Evolutionary conservation across 1,140 invertebrate genomes (phyloP).

Genomic region (Cydia pomonella): DNA sequence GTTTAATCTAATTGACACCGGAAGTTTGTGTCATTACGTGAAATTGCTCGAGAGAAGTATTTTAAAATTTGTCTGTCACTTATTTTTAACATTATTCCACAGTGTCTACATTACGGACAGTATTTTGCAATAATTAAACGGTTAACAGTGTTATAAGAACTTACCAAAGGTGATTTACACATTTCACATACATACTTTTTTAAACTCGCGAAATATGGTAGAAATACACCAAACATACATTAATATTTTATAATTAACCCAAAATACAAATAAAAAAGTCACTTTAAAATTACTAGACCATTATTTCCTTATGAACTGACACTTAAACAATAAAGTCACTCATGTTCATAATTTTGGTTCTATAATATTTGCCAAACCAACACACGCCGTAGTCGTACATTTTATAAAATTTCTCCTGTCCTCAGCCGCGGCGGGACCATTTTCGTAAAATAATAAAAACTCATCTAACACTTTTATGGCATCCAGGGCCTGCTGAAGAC

Average conservation of each 20-base stretch:
- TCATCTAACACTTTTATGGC: not conserved
- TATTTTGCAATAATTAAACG: not conserved
- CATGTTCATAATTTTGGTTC: no score
- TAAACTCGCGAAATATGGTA: no score
- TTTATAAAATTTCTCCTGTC: conserved; percentile 1
- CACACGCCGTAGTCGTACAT: not conserved
- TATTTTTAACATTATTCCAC: conserved; percentile 4
- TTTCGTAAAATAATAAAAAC: not conserved
- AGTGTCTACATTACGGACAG: not conserved
- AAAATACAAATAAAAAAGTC: no score
- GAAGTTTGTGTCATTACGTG: not conserved
- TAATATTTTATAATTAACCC: no score
- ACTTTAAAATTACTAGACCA: no score
- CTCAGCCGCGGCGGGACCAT: not conserved
- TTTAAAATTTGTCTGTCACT: not conserved
- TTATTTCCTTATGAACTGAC: no score
- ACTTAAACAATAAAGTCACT: no score
- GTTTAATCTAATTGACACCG: not conserved
- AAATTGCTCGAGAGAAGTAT: conserved; percentile 4
- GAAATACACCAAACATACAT: no score
- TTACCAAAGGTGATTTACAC: no score
- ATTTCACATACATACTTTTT: no score
- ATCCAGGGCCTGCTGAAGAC: not conserved
- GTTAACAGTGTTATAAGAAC: no score
- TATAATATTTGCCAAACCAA: not conserved